Base-by-base conservation (phyloP, 2,888 invertebrate species). In the Scotopteryx bipunctaria region DNA sequence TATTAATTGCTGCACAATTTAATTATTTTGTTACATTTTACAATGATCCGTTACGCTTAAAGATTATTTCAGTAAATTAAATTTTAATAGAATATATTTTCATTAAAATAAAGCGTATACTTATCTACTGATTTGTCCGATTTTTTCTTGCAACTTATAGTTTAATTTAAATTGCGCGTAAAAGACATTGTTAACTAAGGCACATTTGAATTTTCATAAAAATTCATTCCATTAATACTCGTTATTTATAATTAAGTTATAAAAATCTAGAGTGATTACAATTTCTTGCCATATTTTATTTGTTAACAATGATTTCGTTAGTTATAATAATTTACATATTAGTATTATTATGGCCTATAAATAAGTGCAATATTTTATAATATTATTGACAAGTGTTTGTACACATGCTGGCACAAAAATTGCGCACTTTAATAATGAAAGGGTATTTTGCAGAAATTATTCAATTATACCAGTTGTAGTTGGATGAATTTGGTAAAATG, bases 181-280 rank as follows among this genome's bases (percentile, higher is more conserved):
- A 40, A 40, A 42, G 35, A 35, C 43, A 44, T 16, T 33, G 11
- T 23, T 19, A 48, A 32, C n/a, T 19, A 62, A 60, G 42, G 51
- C 50, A 41, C 29, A 45, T 66, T 69, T 29, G 43, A 32, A 43
- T 49, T 49, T 49, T 31, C 4, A 37, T 44, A 29, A 5, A 15
- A 35, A 21, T 67, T 71, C 69, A 76, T 78, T 76, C 77, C 80
- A 72, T 35, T 55, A 75, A 77, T 79, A 76, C 76, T 78, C 78
- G 66, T 69, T 69, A 62, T 31, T 41, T 60, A 58, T 59, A 63
- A 59, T 57, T 55, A 43, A 46, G 51, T 54, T 57, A 55, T 54
- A 60, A 58, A 50, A 49, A 45, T 48, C 37, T 59, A 42, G 45
- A 64, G 56, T 59, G 56, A 57, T 59, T 15, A 42, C 15, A 42